These are phyloP conservation scores for Propithecus coquereli DNA, from an alignment of 2,113 vertebrate genomes.

Conservation along the genomic window DNA sequence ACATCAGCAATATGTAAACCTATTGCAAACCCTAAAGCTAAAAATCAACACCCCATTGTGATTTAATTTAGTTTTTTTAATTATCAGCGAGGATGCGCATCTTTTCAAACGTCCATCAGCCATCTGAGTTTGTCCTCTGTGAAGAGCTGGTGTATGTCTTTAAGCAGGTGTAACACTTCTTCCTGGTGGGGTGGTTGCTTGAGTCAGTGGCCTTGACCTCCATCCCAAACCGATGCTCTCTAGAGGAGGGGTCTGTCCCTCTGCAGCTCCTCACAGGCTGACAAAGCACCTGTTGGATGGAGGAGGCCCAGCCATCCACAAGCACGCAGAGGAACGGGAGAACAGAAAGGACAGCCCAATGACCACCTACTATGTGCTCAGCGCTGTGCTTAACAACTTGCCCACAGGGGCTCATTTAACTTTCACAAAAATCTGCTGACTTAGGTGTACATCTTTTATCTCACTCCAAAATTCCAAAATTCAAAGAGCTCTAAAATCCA, in stretches of 20 bases:
- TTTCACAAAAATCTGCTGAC: not conserved
- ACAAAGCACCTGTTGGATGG: rapidly evolving
- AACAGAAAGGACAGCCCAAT: rapidly evolving
- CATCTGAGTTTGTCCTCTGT: rapidly evolving
- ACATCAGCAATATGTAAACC: not conserved
- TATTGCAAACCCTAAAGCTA: not conserved
- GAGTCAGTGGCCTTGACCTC: not conserved
- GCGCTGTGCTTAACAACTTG: rapidly evolving
- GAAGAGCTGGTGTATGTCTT: rapidly evolving
- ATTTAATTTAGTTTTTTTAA: not conserved
- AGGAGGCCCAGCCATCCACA: no score
- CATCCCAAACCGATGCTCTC: not conserved
- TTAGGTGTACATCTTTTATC: rapidly evolving
- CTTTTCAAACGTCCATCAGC: not conserved
- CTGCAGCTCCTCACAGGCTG: not conserved
- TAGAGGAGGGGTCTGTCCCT: not conserved
- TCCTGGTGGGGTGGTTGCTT: not conserved
- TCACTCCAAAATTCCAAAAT: not conserved
- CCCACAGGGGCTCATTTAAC: not conserved
- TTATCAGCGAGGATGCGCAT: rapidly evolving
- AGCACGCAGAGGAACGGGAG: rapidly evolving
- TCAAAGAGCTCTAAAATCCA: not conserved
- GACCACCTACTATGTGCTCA: rapidly evolving
- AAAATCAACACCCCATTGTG: rapidly evolving
- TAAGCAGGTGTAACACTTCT: not conserved